phyloP scores from a whole-genome alignment of 2,888 invertebrate genomes.

The Homarus gammarus region DNA sequence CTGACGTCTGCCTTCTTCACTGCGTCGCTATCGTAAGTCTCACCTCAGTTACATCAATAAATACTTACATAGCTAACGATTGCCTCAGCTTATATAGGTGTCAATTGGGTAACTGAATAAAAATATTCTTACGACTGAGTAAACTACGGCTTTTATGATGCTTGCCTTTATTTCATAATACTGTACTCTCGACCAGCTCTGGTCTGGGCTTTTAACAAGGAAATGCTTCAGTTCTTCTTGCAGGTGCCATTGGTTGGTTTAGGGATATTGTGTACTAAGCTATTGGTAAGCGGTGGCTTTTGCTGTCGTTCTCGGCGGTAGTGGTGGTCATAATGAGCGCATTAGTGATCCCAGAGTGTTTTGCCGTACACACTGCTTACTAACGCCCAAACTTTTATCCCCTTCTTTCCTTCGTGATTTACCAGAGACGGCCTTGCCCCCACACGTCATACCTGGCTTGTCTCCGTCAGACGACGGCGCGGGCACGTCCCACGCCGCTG shows the following conservation, averaged over 20 bases:
- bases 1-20: neutral
- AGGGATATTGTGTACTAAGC: neutral
- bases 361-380: neutral
- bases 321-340: neutral
- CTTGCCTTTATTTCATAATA: neutral
- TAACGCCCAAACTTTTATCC: neutral
- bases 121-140: neutral
- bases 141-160: neutral
- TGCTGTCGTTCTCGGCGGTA: neutral
- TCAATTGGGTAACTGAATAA: neutral
- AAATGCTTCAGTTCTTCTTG: neutral
- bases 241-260: neutral
- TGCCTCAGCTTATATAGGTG: constrained; percentile 1
- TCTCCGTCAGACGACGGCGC: constrained; percentile 66
- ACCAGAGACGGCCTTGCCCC: neutral
- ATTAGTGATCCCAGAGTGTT: neutral
- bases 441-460: constrained; percentile 19
- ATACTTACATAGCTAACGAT: neutral
- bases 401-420: neutral
- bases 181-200: neutral
- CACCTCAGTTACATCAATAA: neutral
- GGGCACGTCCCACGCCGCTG: constrained; percentile 69
- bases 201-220: constrained; percentile 2
- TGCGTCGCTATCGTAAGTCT: neutral
- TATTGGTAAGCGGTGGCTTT: constrained; percentile 12